Percentiles rank a stretch among this genome's conserved stretches.
Evolutionary conservation across 2,113 vertebrate genomes (phyloP).

Genomic region (Sterrhoptilus dennistouni): DNA sequence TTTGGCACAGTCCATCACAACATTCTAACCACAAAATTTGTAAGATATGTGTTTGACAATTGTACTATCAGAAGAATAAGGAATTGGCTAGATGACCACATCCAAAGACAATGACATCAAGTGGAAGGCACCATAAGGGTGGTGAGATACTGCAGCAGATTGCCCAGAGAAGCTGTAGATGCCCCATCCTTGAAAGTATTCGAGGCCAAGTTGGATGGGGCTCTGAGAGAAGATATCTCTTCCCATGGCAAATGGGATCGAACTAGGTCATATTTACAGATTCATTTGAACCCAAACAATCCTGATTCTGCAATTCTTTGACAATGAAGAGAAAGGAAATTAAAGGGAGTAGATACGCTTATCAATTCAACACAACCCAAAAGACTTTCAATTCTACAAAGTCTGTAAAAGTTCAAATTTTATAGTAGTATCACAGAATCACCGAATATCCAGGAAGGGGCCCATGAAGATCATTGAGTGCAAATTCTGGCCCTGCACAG

Average conservation of each 20-base stretch:
- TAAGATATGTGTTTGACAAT: background rate
- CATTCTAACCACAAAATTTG: background rate
- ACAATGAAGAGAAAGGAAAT: background rate
- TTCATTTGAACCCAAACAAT: background rate
- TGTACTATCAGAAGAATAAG: background rate
- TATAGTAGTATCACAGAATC: background rate
- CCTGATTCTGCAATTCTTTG: background rate
- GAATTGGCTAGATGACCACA: background rate
- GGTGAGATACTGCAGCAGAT: background rate
- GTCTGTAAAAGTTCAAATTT: background rate
- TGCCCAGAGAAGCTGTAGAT: background rate
- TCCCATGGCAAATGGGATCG: background rate
- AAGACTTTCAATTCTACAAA: background rate
- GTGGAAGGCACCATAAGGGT: background rate
- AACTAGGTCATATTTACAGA: background rate
- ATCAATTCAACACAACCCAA: background rate
- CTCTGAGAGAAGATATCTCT: background rate
- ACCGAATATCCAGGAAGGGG: background rate
- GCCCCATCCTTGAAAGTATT: background rate
- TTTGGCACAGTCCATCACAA: background rate
- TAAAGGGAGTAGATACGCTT: background rate
- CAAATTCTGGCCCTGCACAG: background rate
- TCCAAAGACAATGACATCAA: background rate
- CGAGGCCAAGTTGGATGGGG: accelerated
- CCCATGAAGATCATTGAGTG: accelerated